phyloP scores from a whole-genome alignment of 2,797 vertebrate genomes.

The Characodon lateralis region DNA sequence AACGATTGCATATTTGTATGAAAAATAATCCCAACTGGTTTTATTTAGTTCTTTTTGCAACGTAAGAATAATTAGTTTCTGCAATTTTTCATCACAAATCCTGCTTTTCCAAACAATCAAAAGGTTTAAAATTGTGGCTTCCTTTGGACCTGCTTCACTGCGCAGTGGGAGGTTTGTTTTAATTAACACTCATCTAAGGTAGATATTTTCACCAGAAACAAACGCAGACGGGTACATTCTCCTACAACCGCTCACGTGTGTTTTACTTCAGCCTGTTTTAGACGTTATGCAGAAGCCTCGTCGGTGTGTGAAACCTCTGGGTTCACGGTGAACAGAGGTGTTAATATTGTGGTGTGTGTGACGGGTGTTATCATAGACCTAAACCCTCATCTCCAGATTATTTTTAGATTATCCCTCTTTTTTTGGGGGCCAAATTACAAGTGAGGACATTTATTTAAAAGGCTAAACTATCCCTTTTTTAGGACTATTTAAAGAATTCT shows the following conservation, averaged over 20 bases:
- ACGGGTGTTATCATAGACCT: conserved; percentile 51
- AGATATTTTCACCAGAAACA: neutral
- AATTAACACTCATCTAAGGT: neutral
- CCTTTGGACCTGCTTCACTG: neutral
- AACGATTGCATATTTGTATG: neutral
- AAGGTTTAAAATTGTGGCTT: neutral
- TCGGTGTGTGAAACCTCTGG: conserved; percentile 13
- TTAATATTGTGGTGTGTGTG: conserved; percentile 62
- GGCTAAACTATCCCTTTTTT: conserved; percentile 6
- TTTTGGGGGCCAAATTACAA: neutral
- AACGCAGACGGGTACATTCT: neutral
- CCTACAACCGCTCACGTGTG: neutral
- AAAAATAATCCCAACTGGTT: too few relatives aligned
- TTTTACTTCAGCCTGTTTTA: conserved; percentile 28
- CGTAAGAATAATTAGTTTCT: neutral
- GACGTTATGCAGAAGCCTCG: conserved; percentile 59
- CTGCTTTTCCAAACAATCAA: neutral
- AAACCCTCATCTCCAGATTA: conserved; percentile 8
- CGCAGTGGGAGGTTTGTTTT: neutral
- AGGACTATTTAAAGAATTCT: conserved; percentile 5
- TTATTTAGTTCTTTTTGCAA: too few relatives aligned
- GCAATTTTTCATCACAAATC: neutral
- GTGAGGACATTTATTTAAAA: conserved; percentile 12
- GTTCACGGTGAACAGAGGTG: conserved; percentile 40
- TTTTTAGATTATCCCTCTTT: conserved; percentile 11